Evolutionary conservation across 2,797 vertebrate genomes (phyloP), one percentile per base, ranked within the genome.

Genomic region (Cheirogaleus major): DNA sequence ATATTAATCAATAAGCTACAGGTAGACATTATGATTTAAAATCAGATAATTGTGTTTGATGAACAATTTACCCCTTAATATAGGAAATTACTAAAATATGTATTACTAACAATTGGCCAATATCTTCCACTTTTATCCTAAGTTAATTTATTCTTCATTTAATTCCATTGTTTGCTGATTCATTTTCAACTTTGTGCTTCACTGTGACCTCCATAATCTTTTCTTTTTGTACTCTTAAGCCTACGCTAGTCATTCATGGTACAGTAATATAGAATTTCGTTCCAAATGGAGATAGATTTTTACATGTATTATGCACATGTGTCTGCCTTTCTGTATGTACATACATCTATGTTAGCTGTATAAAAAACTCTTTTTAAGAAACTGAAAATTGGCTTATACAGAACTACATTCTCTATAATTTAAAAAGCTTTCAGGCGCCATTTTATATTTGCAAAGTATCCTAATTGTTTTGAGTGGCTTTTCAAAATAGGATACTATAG

Each of bases 391-490:
- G 35, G 27, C 81, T 87, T 67, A 59, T 52, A 45, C 45, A 94
- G 14, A 87, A 93, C 50, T 52, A 41, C 15, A 61, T 91, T 57
- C 61, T 95, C 45, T 82, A 52, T 4, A 55, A 70, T 69, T 91
- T 85, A 89, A 96, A 92, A 92, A 92, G 93, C 48, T 63, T 92
- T 93, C 38, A 63, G 59, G 6, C 35, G 10, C 4, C 48, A 89
- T 87, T 96, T 97, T 70, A 20, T 81, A n/a, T 95, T 93, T 93
- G 27, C 38, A 92, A 30, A 93, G 45, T 48, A 32, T 61, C 43
- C 87, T 96, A 70, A 84, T 85, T 91, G 63, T 67, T 97, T 93
- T 82, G 38, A 95, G 27, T 83, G 8, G 20, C n/a, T 96, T 95
- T 95, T 92, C 35, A 61, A 92, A 95, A 82, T 32, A 90, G 76